phyloP scores from a whole-genome alignment of 2,113 vertebrate genomes.

The Neodon shergylaensis region DNA sequence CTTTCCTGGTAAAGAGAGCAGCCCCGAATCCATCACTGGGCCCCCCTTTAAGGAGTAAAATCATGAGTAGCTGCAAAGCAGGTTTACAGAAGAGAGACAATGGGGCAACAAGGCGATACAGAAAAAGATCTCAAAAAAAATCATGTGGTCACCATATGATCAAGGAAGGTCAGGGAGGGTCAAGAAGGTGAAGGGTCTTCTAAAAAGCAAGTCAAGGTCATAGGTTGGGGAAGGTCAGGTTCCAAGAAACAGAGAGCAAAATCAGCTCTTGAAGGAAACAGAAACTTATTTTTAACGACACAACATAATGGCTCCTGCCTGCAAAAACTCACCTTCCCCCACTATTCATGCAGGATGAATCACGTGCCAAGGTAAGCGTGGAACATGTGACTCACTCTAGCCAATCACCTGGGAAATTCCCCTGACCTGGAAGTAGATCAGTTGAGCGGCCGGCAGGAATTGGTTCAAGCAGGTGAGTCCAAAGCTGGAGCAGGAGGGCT shows the following conservation, averaged over 20 bases:
- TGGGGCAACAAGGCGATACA: neutral
- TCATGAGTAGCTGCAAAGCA: neutral
- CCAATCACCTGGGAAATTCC: neutral
- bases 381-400: neutral
- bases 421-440: neutral
- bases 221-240: neutral
- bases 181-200: neutral
- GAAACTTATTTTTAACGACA: neutral
- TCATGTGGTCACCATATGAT: neutral
- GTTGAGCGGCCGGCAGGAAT: accelerated
- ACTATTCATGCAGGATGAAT: too few species aligned
- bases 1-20: neutral
- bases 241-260: neutral
- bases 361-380: accelerated
- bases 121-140: neutral
- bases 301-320: neutral
- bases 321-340: neutral
- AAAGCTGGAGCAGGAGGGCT: too few species aligned
- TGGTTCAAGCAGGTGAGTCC: neutral
- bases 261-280: neutral
- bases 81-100: neutral
- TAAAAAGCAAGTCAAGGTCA: neutral
- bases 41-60: neutral
- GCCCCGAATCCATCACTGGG: neutral
- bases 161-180: neutral